phyloP scores from a whole-genome alignment of 1,140 invertebrate genomes.

The Drosophila athabasca region DNA sequence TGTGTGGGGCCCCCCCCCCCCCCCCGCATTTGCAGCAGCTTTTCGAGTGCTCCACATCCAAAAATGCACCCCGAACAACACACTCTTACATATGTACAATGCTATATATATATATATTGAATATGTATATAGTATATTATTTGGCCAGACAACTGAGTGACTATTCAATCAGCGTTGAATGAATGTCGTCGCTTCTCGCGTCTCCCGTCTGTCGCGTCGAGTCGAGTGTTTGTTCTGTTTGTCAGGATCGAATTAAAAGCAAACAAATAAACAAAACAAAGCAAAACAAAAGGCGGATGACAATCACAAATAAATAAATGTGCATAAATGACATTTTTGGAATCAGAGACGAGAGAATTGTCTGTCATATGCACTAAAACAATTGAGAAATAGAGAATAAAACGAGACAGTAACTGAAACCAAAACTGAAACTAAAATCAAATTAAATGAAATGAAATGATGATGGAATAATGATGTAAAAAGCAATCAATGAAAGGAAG shows the following conservation, averaged over 20 bases:
- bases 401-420: no score
- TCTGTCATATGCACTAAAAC: no score
- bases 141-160: conserved; percentile 13
- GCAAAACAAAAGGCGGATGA: conserved; percentile 3
- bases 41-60: conserved; percentile 21
- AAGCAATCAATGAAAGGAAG: conserved; percentile 31
- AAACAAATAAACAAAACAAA: conserved; percentile 51
- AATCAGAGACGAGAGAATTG: no score
- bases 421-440: conserved; percentile 9
- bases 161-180: conserved; percentile 18
- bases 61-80: neutral
- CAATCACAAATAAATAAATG: conserved; percentile 33
- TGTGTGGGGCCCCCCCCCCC: neutral
- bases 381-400: no score
- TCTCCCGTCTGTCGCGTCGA: neutral
- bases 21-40: conserved; percentile 18
- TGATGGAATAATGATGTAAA: conserved; percentile 12
- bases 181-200: no score
- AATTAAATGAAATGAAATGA: neutral
- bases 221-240: neutral
- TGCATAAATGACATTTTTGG: conserved; percentile 37
- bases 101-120: conserved; percentile 7
- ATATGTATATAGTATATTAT: conserved; percentile 11
- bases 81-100: no score
- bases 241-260: conserved; percentile 42